Conservation (phyloP, 2,888 invertebrate species). For the Aspidiotus destructor region DNA sequence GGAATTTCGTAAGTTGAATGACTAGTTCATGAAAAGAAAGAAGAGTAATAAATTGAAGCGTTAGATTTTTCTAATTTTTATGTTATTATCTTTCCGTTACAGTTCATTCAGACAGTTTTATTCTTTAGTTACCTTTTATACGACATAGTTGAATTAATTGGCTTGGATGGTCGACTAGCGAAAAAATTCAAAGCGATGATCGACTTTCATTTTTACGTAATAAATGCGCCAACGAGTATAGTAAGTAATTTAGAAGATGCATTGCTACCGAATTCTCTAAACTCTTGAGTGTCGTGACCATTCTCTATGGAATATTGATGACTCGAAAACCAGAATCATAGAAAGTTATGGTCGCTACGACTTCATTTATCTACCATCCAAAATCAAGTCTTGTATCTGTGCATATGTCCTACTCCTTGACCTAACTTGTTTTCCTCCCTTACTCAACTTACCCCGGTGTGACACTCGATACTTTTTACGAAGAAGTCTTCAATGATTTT, state of each 20-base stretch:
- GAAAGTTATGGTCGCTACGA: too few relatives aligned
- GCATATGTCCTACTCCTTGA: too few relatives aligned
- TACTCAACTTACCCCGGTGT: too few relatives aligned
- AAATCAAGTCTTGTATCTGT: too few relatives aligned
- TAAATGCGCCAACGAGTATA: slow-evolving; percentile 19
- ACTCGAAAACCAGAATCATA: too few relatives aligned
- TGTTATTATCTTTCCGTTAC: neutral
- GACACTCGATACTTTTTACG: too few relatives aligned
- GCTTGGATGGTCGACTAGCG: slow-evolving; percentile 15
- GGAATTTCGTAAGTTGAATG: slow-evolving; percentile 9
- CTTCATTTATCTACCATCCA: too few relatives aligned
- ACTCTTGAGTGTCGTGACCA: too few relatives aligned
- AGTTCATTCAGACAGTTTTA: neutral
- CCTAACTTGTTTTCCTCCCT: too few relatives aligned
- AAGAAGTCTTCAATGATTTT: too few relatives aligned
- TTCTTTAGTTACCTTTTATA: slow-evolving; percentile 9
- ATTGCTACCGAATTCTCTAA: too few relatives aligned
- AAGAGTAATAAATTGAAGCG: neutral
- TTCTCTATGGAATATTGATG: too few relatives aligned
- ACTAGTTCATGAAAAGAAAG: neutral
- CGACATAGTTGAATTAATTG: neutral
- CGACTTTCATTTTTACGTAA: slow-evolving; percentile 20
- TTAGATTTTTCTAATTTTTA: neutral
- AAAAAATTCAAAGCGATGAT: slow-evolving; percentile 25
- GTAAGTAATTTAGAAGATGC: slow-evolving; percentile 7